Evolutionary conservation across 2,113 vertebrate species (phyloP).

Genomic region (Butorides virescens): DNA sequence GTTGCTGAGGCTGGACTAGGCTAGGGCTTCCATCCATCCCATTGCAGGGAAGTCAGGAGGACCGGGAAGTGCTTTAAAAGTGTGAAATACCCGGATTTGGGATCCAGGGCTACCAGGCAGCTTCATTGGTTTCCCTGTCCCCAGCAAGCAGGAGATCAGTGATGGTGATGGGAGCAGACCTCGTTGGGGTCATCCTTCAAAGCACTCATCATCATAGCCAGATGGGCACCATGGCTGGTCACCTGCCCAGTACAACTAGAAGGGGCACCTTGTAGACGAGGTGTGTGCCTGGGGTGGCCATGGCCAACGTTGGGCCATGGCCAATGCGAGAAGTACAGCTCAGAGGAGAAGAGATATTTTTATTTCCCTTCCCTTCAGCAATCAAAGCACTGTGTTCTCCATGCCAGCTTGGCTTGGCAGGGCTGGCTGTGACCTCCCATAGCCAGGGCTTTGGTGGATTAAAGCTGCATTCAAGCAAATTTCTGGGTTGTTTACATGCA

Average conservation of each 20-base stretch:
- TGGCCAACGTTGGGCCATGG: rapidly evolving
- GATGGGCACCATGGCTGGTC: neutral
- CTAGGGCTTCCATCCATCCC: neutral
- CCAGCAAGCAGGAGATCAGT: neutral
- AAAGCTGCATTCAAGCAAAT: neutral
- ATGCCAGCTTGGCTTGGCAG: neutral
- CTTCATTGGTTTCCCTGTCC: neutral
- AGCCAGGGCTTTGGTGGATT: neutral
- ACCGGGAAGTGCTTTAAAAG: neutral
- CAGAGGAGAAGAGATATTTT: neutral
- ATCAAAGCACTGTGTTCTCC: neutral
- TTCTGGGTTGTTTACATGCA: constrained; percentile 29
- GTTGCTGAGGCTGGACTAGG: neutral
- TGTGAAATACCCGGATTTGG: neutral
- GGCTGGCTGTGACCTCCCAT: neutral
- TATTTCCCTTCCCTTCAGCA: neutral
- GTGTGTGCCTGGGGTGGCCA: neutral
- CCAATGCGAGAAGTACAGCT: neutral
- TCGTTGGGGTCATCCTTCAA: neutral
- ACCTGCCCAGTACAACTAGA: neutral
- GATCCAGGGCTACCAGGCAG: neutral
- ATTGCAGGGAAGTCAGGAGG: neutral
- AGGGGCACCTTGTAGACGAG: neutral
- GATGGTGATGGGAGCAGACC: neutral
- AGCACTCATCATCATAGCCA: neutral